These are phyloP conservation scores for Vulpes lagopus DNA, from an alignment of 2,113 vertebrate species.

Conservation along the genomic window DNA sequence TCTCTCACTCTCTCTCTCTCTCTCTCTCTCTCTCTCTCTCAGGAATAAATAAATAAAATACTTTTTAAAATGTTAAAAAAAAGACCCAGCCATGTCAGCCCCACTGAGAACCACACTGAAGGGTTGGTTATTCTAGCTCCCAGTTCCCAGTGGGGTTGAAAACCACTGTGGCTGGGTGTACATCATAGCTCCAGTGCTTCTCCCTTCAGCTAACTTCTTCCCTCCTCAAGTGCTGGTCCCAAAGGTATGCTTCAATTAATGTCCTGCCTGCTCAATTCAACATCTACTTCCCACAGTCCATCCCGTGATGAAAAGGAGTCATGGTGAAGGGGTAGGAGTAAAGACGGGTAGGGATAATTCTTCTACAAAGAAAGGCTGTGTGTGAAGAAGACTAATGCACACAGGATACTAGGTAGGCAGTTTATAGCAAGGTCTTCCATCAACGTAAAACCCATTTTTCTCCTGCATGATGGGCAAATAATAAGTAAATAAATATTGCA, in stretches of 20 bases:
- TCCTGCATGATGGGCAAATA: neutral
- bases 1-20: too few relatives aligned
- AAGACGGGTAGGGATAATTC: neutral
- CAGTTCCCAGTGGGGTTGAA: neutral
- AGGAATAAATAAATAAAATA: too few relatives aligned
- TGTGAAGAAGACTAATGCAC: neutral
- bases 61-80: neutral
- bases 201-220: neutral
- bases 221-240: neutral
- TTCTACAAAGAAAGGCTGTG: neutral
- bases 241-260: neutral
- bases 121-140: neutral
- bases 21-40: too few relatives aligned
- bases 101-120: neutral
- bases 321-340: neutral
- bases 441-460: neutral
- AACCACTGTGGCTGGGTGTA: neutral
- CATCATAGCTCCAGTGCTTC: neutral
- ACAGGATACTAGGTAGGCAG: neutral
- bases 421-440: neutral
- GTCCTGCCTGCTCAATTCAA: neutral
- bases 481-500: slow-evolving; percentile 3
- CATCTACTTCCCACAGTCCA: neutral
- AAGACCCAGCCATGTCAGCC: neutral
- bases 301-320: neutral